Conservation (phyloP, 2,797 vertebrate genomes). For the Leptoclinus maculatus region DNA sequence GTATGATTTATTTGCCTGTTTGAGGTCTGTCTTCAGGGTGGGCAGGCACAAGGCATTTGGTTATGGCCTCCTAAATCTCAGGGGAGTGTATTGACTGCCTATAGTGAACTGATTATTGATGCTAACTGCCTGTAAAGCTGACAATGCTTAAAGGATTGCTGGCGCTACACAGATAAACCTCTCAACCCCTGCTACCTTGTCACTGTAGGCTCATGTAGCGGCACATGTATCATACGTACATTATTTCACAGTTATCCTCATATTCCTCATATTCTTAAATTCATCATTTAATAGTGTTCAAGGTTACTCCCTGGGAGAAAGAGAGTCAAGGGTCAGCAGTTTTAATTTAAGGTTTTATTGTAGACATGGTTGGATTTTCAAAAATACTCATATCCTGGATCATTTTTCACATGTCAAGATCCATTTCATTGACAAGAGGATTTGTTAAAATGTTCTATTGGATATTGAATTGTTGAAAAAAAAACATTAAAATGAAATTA, state of each 20-base stretch:
- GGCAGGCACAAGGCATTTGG: slow-evolving; percentile 64
- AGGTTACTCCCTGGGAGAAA: not conserved
- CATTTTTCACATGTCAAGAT: not conserved
- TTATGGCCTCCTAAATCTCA: slow-evolving; percentile 81
- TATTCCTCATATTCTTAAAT: not conserved
- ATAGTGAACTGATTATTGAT: slow-evolving; percentile 83
- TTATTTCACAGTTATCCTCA: not conserved
- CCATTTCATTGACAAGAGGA: not conserved
- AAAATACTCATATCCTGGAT: slow-evolving; percentile 2
- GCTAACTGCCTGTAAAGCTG: slow-evolving; percentile 80
- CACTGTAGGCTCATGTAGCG: slow-evolving; percentile 5
- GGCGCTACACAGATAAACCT: slow-evolving; percentile 64
- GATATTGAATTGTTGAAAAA: not conserved
- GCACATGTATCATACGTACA: not conserved
- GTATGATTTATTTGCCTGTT: slow-evolving; percentile 72
- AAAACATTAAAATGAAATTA: not conserved
- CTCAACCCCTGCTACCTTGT: slow-evolving; percentile 47
- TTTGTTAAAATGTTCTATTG: not conserved
- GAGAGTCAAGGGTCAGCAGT: not conserved
- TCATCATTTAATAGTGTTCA: not conserved
- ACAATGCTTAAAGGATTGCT: slow-evolving; percentile 63
- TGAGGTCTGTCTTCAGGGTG: slow-evolving; percentile 59
- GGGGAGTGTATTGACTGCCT: slow-evolving; percentile 76
- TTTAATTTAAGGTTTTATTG: not conserved
- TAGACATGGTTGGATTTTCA: not conserved